Evolutionary conservation across 2,113 vertebrate genomes (phyloP).

Genomic region (Scopus umbretta): DNA sequence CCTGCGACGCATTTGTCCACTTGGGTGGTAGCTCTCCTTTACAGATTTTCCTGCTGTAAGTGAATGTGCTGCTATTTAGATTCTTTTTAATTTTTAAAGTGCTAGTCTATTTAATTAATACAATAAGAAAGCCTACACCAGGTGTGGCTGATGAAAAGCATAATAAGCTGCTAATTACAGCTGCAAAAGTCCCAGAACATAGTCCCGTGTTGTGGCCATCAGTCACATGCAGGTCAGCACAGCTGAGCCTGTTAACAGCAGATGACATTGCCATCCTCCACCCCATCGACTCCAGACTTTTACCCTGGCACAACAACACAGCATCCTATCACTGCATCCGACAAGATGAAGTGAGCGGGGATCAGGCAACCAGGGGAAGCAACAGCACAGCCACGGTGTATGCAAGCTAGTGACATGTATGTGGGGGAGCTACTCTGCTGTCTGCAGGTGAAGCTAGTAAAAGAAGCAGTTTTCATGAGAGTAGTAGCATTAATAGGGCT

Average conservation of each 20-base stretch:
- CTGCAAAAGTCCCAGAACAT: neutral
- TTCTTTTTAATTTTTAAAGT: neutral
- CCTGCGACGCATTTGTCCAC: accelerated
- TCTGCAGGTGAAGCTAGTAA: neutral
- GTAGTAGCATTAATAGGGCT: accelerated
- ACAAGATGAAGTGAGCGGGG: accelerated
- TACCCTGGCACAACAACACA: accelerated
- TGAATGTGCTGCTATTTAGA: neutral
- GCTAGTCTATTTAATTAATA: neutral
- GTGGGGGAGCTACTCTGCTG: too few relatives aligned
- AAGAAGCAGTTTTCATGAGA: neutral
- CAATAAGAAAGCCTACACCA: neutral
- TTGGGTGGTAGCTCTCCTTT: neutral
- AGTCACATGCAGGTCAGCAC: neutral
- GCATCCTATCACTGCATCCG: neutral
- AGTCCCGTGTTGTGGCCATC: neutral
- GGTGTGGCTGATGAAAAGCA: neutral
- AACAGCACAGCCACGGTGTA: accelerated
- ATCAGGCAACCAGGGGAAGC: neutral
- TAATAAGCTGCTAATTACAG: neutral
- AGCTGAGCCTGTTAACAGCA: neutral
- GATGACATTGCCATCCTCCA: neutral
- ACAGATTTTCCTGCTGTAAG: neutral
- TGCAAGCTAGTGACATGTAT: too few relatives aligned
- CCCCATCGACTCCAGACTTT: neutral